These are phyloP conservation scores for Melanotaenia parkinsoni DNA, from an alignment of 2,797 vertebrate genomes.

Conservation along the genomic window DNA sequence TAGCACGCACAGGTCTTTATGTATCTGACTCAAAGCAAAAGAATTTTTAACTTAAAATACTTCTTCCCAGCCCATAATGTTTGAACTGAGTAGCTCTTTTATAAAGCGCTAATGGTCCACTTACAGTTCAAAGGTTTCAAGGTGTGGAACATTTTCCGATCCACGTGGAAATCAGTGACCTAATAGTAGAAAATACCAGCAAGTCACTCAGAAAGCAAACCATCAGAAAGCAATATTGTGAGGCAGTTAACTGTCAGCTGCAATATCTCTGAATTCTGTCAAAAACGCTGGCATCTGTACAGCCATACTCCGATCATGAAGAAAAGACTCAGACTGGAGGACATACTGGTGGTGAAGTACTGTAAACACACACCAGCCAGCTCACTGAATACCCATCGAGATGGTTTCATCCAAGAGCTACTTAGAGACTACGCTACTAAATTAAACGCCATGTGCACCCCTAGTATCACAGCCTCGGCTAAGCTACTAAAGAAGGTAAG, in stretches of 20 bases:
- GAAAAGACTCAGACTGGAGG: constrained; percentile 15
- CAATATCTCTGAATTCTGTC: constrained; percentile 24
- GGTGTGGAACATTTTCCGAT: constrained; percentile 23
- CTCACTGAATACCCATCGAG: constrained; percentile 23
- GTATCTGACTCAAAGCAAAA: constrained; percentile 53
- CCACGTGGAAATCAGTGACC: constrained; percentile 7
- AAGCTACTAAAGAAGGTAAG: constrained; percentile 9
- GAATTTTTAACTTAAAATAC: constrained; percentile 38
- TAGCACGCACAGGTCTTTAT: constrained; percentile 20
- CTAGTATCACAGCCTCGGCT: not conserved
- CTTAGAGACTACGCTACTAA: constrained; percentile 38
- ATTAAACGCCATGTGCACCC: constrained; percentile 32
- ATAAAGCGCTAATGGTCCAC: constrained; percentile 7
- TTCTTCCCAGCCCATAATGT: constrained; percentile 14
- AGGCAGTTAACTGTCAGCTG: constrained; percentile 13
- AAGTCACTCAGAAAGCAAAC: not conserved
- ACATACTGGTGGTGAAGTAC: constrained; percentile 21
- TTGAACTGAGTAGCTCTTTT: constrained; percentile 1
- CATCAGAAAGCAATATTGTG: not conserved
- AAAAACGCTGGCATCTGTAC: constrained; percentile 19
- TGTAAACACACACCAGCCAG: constrained; percentile 21
- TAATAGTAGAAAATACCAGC: not conserved
- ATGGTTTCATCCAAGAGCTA: constrained; percentile 26
- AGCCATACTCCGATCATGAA: constrained; percentile 14
- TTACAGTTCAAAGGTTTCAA: constrained; percentile 22